A percentile compares a stretch with the other conserved stretches of the same genome.
These are phyloP conservation scores for Glyphotaelius pellucidus DNA, from an alignment of 2,888 invertebrate species.

Conservation along the genomic window DNA sequence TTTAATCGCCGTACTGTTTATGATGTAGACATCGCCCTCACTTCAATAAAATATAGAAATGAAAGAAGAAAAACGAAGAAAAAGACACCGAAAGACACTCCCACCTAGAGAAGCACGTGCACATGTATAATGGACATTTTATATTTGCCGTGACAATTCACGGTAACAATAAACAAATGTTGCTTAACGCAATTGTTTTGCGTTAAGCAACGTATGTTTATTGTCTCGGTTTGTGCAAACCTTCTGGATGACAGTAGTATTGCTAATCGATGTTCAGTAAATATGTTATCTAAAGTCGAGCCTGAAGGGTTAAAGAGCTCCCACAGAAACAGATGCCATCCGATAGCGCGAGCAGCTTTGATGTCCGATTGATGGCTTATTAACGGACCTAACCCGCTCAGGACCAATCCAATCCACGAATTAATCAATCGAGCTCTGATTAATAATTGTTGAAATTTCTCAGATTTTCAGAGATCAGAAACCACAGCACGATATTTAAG, in stretches of 20 bases:
- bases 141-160: too few relatives aligned
- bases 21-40: too few relatives aligned
- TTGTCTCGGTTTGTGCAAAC: neutral
- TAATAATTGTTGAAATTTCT: neutral
- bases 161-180: too few relatives aligned
- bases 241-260: neutral
- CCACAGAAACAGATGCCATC: neutral
- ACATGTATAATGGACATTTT: too few relatives aligned
- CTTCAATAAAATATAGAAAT: too few relatives aligned
- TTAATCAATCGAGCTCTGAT: neutral
- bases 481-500: too few relatives aligned
- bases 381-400: neutral
- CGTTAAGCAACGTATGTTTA: too few relatives aligned
- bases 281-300: neutral
- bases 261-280: neutral
- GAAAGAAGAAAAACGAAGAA: too few relatives aligned
- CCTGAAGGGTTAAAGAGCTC: neutral
- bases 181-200: too few relatives aligned
- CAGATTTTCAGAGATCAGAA: neutral
- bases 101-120: too few relatives aligned
- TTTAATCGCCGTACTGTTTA: too few relatives aligned
- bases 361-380: neutral
- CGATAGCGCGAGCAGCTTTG: neutral
- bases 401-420: neutral
- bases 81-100: too few relatives aligned